Conservation (phyloP, 2,797 vertebrate genomes). For the Ptychobarbus kaznakovi region DNA sequence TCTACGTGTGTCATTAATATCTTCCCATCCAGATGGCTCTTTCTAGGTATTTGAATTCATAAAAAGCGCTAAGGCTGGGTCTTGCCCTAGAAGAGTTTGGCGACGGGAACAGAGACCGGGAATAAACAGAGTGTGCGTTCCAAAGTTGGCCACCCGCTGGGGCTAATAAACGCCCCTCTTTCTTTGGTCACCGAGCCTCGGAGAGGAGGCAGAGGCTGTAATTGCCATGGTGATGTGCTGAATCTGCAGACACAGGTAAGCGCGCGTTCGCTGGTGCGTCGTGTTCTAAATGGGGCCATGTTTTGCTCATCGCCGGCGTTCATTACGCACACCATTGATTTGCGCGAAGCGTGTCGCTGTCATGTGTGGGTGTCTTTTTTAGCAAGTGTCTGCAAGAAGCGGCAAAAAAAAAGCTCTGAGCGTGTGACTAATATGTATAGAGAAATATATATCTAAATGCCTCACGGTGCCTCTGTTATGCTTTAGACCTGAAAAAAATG, state of each 20-base stretch:
- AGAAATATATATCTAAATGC: slow-evolving; percentile 11
- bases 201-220: slow-evolving; percentile 45
- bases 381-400: slow-evolving; percentile 35
- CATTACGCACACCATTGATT: slow-evolving; percentile 30
- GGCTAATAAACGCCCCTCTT: slow-evolving; percentile 53
- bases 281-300: slow-evolving; percentile 44
- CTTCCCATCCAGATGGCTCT: slow-evolving; percentile 77
- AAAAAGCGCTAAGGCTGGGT: slow-evolving; percentile 71
- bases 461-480: slow-evolving; percentile 22
- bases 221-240: slow-evolving; percentile 48
- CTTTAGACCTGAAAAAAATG: slow-evolving; percentile 50
- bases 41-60: slow-evolving; percentile 73
- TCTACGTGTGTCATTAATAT: slow-evolving; percentile 80
- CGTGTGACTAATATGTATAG: slow-evolving; percentile 38
- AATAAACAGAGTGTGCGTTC: slow-evolving; percentile 57
- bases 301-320: slow-evolving; percentile 12
- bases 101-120: slow-evolving; percentile 57
- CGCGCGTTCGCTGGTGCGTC: neutral
- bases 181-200: slow-evolving; percentile 39
- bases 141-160: slow-evolving; percentile 67
- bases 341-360: slow-evolving; percentile 30
- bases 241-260: slow-evolving; percentile 43
- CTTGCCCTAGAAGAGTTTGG: slow-evolving; percentile 53
- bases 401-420: neutral
- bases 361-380: slow-evolving; percentile 36